Conservation (phyloP, 1,140 invertebrate species). For the Copidosoma floridanum region DNA sequence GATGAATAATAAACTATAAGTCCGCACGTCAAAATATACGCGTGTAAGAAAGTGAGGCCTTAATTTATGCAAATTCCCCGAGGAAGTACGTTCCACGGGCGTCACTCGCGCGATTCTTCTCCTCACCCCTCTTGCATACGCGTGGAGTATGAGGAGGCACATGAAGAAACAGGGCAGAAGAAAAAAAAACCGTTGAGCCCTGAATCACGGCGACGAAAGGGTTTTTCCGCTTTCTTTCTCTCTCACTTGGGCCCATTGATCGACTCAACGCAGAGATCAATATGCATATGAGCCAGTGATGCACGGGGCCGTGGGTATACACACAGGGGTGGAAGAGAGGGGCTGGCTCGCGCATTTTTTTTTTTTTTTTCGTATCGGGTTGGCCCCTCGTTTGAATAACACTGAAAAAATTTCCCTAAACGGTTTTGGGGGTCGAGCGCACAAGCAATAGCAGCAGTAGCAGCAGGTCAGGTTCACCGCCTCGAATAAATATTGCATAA, state of each 20-base stretch:
- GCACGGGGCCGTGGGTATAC: slow-evolving; percentile 10
- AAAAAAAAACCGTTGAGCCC: slow-evolving; percentile 41
- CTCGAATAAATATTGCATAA: slow-evolving; percentile 45
- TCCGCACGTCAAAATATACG: no score
- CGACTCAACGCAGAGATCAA: slow-evolving; percentile 46
- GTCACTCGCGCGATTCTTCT: neutral
- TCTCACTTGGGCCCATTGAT: slow-evolving; percentile 31
- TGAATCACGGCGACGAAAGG: slow-evolving; percentile 33
- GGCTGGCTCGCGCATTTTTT: slow-evolving; percentile 2
- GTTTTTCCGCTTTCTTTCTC: slow-evolving; percentile 30
- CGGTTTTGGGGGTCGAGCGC: slow-evolving; percentile 38
- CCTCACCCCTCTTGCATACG: neutral
- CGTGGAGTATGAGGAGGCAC: no score
- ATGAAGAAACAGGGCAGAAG: slow-evolving; percentile 12
- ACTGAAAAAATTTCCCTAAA: slow-evolving; percentile 55
- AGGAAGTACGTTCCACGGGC: neutral
- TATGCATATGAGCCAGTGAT: slow-evolving; percentile 45
- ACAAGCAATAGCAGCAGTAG: neutral
- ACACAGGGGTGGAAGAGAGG: slow-evolving; percentile 11
- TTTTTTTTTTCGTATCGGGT: slow-evolving; percentile 46
- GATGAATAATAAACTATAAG: neutral
- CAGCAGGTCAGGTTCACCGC: slow-evolving; percentile 38
- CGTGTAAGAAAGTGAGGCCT: no score
- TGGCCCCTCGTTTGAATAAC: slow-evolving; percentile 55
- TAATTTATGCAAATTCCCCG: slow-evolving; percentile 20